Base-by-base conservation (phyloP, 2,113 vertebrate genomes). In the Neolamprologus ventralis region DNA sequence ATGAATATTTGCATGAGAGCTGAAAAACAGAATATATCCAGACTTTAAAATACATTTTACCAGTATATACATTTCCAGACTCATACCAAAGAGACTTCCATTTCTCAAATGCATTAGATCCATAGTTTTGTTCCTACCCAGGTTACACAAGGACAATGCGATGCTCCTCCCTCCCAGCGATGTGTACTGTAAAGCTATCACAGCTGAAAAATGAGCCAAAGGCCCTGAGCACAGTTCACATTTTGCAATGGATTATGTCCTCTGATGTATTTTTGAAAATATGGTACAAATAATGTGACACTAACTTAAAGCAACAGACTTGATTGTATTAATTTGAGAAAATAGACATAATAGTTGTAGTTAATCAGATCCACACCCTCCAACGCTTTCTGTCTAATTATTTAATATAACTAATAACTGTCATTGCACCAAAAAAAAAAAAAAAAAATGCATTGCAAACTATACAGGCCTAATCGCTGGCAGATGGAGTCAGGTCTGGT, bases 401-500 rank as follows among this genome's bases (percentile, higher is more conserved):
- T 57, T 11, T 57, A 73, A 88, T 51, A 47, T 7, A 71, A 28
- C 58, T 37, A 80, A 87, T 87, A 42, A 88, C 47, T 57, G 81
- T 75, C 80, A 88, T 51, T 45, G 33, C 55, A 54, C 9, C 6
- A 31, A 28, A 28, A 28, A 28, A 28, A 28, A 28, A 26, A 28
- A 28, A 28, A 28, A 55, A 51, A 28, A 65, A 9, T 49, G 51
- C 53, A 86, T 84, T 37, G 37, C 42, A 83, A 81, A 26, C 65
- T 55, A 73, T 45, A 55, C 63, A 60, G 35, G 85, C 37, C 65
- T 83, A 23, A 9, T 42, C 2, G n/a, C 63, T 86, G 65, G 57
- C 75, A 87, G 83, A 90, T 85, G 84, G 78, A 90, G 21, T 45
- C 1, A 11, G 26, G 89, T 93, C 93, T 95, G 95, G 87, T 85